phyloP scores from a whole-genome alignment of 2,113 vertebrate species.

The Candoia aspera region DNA sequence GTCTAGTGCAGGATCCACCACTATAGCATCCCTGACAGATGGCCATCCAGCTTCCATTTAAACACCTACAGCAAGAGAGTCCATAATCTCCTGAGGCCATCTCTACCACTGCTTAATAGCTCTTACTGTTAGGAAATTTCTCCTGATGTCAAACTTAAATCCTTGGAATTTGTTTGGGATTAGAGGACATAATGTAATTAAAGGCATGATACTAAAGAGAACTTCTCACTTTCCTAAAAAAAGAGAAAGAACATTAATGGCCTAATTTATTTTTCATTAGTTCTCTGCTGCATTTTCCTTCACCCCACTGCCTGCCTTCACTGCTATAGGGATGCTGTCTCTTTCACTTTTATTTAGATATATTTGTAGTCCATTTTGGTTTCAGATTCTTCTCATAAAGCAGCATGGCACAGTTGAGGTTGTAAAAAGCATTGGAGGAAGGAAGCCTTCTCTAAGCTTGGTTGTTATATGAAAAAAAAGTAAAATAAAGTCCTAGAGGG shows the following conservation, averaged over 20 bases:
- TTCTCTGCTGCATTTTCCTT: slow-evolving; percentile 28
- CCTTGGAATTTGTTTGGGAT: neutral
- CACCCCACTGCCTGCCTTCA: neutral
- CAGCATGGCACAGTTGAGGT: neutral
- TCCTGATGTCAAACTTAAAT: neutral
- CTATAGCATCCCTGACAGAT: neutral
- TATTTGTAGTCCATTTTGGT: slow-evolving; percentile 42
- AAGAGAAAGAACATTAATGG: slow-evolving; percentile 31
- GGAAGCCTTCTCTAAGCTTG: neutral
- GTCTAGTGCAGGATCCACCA: neutral
- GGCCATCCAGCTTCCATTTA: neutral
- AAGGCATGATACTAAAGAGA: slow-evolving; percentile 26
- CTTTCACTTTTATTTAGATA: slow-evolving; percentile 45
- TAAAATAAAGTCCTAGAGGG: slow-evolving; percentile 17
- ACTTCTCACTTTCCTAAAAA: slow-evolving; percentile 37
- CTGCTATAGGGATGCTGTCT: slow-evolving; percentile 42
- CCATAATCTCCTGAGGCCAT: neutral
- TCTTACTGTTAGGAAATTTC: neutral
- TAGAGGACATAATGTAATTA: neutral
- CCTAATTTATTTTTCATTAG: slow-evolving; percentile 56
- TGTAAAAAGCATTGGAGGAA: slow-evolving; percentile 31
- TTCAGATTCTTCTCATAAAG: neutral
- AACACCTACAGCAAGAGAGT: neutral
- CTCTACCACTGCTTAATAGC: neutral
- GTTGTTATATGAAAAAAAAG: slow-evolving; percentile 1